Conservation (phyloP, 2,888 invertebrate species). For the Pyrrhosoma nymphula region DNA sequence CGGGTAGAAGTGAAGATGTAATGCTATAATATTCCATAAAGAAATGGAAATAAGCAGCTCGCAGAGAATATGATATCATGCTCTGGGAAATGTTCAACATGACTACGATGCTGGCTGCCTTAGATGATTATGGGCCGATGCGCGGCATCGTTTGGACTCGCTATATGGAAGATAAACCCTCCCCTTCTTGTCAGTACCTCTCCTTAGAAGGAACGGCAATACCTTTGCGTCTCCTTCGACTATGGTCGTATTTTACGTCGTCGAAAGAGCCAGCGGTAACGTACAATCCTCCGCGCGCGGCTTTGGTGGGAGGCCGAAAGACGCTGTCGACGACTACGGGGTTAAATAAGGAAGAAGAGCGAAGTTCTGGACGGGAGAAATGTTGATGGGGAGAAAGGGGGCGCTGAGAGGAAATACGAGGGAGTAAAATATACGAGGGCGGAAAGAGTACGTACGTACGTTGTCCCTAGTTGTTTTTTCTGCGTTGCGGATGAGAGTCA, state of each 20-base stretch:
- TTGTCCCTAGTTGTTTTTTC: no score
- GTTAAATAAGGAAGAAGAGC: not conserved
- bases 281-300: not conserved
- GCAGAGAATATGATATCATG: not conserved
- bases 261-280: not conserved
- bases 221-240: not conserved
- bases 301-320: not conserved
- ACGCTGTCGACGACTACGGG: not conserved
- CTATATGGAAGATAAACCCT: not conserved
- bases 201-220: not conserved
- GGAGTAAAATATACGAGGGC: not conserved
- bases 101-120: not conserved
- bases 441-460: no score
- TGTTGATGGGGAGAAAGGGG: not conserved
- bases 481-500: no score
- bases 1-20: no score
- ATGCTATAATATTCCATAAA: no score
- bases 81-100: not conserved
- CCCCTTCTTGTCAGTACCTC: not conserved
- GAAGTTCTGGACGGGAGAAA: not conserved
- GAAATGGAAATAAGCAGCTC: no score
- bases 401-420: not conserved
- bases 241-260: not conserved
- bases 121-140: not conserved
- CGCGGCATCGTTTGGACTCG: not conserved